These are phyloP conservation scores for Pyrgilauda ruficollis DNA, from an alignment of 2,113 vertebrate species.

Conservation along the genomic window DNA sequence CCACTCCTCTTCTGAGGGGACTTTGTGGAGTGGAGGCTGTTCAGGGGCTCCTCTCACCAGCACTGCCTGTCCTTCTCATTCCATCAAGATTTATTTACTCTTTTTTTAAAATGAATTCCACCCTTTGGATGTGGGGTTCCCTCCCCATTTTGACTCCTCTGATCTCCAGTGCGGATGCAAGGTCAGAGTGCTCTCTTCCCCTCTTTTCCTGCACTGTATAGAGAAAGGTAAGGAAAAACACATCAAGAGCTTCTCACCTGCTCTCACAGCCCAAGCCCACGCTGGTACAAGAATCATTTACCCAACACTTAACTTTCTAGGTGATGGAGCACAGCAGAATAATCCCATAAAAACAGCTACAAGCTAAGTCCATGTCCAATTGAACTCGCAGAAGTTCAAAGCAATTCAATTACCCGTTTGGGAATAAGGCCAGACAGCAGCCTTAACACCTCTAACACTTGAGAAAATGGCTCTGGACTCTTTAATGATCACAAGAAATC, in stretches of 20 bases:
- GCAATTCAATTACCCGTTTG: slow-evolving; percentile 55
- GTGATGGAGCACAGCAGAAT: slow-evolving; percentile 17
- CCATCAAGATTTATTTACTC: not conserved
- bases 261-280: not conserved
- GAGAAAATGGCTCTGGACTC: slow-evolving; percentile 49
- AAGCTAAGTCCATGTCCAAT: slow-evolving; percentile 11
- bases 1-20: not conserved
- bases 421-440: slow-evolving; percentile 55
- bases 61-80: not conserved
- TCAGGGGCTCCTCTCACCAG: not conserved
- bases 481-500: slow-evolving; percentile 20
- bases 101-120: not conserved
- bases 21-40: not conserved
- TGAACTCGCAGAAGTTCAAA: slow-evolving; percentile 47
- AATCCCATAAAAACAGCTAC: slow-evolving; percentile 15
- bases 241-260: not conserved
- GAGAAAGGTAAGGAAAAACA: not conserved
- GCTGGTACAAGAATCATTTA: not conserved
- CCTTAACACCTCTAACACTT: slow-evolving; percentile 41
- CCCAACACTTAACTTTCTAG: not conserved
- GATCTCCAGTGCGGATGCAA: accelerated
- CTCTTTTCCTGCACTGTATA: not conserved
- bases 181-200: not conserved
- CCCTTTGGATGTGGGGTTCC: not conserved
- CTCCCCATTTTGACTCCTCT: not conserved